A percentile compares a stretch with the other conserved stretches of the same genome.
phyloP scores from a whole-genome alignment of 2,888 invertebrate species.

The Morinoia aosen region DNA sequence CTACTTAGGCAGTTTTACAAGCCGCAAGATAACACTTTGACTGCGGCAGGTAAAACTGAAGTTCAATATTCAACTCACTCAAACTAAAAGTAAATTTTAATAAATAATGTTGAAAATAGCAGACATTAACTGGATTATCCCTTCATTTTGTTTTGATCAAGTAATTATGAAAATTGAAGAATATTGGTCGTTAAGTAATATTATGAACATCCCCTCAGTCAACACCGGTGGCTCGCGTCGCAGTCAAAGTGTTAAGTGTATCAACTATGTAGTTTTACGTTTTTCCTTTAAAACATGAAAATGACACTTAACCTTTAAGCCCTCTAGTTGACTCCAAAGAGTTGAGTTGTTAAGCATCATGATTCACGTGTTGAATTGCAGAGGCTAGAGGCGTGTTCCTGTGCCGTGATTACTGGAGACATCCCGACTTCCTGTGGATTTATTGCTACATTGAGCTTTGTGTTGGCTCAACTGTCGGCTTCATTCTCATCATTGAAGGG shows the following conservation, averaged over 20 bases:
- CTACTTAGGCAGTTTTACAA: background rate
- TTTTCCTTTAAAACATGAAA: background rate
- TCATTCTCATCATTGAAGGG: background rate
- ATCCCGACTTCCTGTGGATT: conserved; percentile 10
- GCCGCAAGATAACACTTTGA: background rate
- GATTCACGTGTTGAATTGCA: background rate
- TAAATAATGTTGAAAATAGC: no score
- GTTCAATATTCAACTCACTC: no score
- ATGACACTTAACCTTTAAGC: background rate
- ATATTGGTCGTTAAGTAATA: no score
- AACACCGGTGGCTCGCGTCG: no score
- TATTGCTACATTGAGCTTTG: conserved; percentile 12
- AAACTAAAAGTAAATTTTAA: no score
- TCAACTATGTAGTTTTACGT: background rate
- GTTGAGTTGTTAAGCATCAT: background rate
- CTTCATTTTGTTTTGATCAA: no score
- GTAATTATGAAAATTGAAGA: no score
- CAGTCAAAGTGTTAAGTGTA: no score
- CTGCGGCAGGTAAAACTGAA: no score
- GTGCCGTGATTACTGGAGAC: background rate
- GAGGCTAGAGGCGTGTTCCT: background rate
- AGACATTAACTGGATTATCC: no score
- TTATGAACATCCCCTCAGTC: no score
- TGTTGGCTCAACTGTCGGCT: conserved; percentile 17
- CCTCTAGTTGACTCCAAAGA: background rate